Base-by-base conservation (phyloP, 2,797 vertebrate species). In the Darevskia nairensis region DNA sequence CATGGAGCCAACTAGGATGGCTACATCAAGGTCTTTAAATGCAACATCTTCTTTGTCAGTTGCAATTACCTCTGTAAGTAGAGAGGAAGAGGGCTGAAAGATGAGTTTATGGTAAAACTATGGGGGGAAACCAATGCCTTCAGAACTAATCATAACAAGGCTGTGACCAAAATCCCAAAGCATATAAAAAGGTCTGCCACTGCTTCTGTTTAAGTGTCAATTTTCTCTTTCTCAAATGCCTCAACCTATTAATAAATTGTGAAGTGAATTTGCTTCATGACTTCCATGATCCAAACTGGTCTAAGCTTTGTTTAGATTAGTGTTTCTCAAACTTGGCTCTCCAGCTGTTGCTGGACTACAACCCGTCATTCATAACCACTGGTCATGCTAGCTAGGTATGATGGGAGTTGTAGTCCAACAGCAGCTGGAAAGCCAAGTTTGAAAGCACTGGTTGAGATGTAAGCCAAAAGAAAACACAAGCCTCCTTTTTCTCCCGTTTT, bases 1-100 rank as follows among this genome's bases (percentile, higher is more conserved):
- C 99, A 99, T 99, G 88, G 99, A 99, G 84, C 98, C 99, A 93
- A 99, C 98, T 95, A 99, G 95, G 93, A 99, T 97, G 80, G 98
- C 98, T 32, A 97, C 93, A 82, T 99, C 99, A 90, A 99, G 96
- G 92, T 98, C 98, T 96, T 98, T 98, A 96, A 99, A 99, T 59
- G 97, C 99, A 81, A 98, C 95, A 19, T 99, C 98, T 93, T 98
- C 98, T 93, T 98, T 98, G 96, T 99, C 98, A 23, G 98, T 99
- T 91, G 98, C 95, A 81, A 99, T 95, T 86, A 99, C 97, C 92
- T 99, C 98, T 99, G 91, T 84, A 88, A 93, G 91, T 41, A 90
- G 5, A 35, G 0, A 85, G 21, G 27, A 69, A 88, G n/a, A 25
- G 50, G 89, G 15, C 32, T 5, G 11, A 27, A 76, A 50, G 11